A percentile compares a stretch with the other conserved stretches of the same genome.
These are phyloP conservation scores for Panthera tigris DNA, from an alignment of 2,113 vertebrate species.

Conservation along the genomic window DNA sequence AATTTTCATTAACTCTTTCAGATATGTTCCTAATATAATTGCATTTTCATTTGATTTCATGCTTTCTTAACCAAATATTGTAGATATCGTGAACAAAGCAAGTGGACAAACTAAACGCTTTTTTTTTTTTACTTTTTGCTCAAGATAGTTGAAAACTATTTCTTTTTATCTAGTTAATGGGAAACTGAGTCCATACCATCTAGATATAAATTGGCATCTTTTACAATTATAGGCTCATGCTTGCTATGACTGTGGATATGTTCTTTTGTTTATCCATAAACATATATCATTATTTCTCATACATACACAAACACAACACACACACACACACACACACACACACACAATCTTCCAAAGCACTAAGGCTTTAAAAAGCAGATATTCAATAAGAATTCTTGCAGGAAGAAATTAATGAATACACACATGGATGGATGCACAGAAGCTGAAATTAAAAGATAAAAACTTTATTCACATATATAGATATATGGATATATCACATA, in stretches of 20 bases:
- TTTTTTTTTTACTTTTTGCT: not conserved
- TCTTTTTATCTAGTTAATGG: not conserved
- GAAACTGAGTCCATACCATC: not conserved
- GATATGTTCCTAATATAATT: not conserved
- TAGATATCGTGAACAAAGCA: constrained; percentile 3
- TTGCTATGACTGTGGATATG: not conserved
- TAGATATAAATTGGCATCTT: constrained; percentile 13
- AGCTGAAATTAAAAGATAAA: constrained; percentile 54
- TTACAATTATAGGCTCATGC: not conserved
- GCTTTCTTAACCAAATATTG: constrained; percentile 44
- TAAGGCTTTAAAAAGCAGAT: not conserved
- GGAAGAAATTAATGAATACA: not conserved
- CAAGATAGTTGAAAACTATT: not conserved
- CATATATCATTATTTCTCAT: not conserved
- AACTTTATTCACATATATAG: constrained; percentile 40
- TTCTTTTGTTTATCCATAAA: constrained; percentile 29
- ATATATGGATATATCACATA: constrained; percentile 52
- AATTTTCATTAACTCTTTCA: not conserved
- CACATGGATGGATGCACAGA: not conserved
- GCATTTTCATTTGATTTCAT: constrained; percentile 15
- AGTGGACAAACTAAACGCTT: not conserved
- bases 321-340: not conserved
- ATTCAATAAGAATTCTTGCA: not conserved
- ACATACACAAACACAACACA: not conserved
- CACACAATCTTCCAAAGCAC: not conserved